Conservation (phyloP, 2,888 invertebrate species). For the Bellardia pandia region DNA sequence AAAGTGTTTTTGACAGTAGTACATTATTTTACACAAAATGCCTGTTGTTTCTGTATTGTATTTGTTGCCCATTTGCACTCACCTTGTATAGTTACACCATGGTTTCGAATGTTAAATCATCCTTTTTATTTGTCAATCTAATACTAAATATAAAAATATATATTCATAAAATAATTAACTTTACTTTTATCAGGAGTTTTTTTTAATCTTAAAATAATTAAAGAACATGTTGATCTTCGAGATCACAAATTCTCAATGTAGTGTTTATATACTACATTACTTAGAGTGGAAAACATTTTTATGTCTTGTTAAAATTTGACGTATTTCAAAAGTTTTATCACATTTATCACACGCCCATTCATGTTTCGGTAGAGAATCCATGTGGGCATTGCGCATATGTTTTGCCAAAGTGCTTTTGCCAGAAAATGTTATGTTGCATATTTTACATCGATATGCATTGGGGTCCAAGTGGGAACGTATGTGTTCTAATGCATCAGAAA, state of each 20-base stretch:
- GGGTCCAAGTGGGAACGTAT: conserved; percentile 75
- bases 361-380: conserved; percentile 25
- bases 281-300: conserved; percentile 49
- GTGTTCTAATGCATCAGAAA: conserved; percentile 74
- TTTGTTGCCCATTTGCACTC: no score
- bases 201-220: neutral
- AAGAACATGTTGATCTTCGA: neutral
- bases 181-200: no score
- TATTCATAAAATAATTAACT: no score
- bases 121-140: no score
- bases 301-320: conserved; percentile 57
- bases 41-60: no score
- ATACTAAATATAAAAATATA: no score
- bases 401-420: conserved; percentile 33
- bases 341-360: conserved; percentile 53
- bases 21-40: no score
- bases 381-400: conserved; percentile 48
- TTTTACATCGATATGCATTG: conserved; percentile 73
- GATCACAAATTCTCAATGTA: neutral
- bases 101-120: no score
- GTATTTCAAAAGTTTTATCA: conserved; percentile 53
- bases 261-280: neutral
- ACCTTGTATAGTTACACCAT: no score
- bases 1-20: no score
- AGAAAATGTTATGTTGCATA: conserved; percentile 62